Evolutionary conservation across 2,113 vertebrate species (phyloP).

Genomic region (Macroglossus sobrinus): DNA sequence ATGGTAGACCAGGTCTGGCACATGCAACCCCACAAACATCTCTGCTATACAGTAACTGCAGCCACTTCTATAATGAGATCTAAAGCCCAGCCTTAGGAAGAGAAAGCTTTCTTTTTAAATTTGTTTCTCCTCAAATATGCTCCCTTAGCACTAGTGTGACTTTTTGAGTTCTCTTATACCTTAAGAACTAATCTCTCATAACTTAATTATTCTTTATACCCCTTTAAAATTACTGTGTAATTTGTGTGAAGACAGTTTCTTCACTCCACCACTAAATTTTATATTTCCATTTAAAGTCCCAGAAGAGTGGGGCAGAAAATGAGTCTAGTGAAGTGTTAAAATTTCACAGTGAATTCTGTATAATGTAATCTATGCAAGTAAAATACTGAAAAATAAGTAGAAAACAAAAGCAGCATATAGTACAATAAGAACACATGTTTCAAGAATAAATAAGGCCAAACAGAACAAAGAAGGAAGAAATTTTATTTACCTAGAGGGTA

Average conservation of each 20-base stretch:
- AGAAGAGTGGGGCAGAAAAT: background rate
- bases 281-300: background rate
- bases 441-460: background rate
- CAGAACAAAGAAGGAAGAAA: background rate
- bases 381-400: background rate
- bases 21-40: background rate
- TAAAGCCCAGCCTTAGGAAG: background rate
- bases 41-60: background rate
- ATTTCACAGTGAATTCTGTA: background rate
- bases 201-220: background rate
- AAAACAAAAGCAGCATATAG: background rate
- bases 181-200: background rate
- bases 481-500: background rate
- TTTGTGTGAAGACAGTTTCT: background rate
- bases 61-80: background rate
- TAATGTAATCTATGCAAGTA: background rate
- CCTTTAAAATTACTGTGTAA: background rate
- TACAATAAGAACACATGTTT: background rate
- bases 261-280: background rate
- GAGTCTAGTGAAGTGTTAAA: background rate
- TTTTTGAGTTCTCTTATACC: background rate
- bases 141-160: background rate
- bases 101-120: background rate
- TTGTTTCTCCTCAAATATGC: background rate
- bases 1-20: background rate